These are phyloP conservation scores for Erpobdella octoculata DNA, from an alignment of 2,888 invertebrate genomes.

Conservation along the genomic window DNA sequence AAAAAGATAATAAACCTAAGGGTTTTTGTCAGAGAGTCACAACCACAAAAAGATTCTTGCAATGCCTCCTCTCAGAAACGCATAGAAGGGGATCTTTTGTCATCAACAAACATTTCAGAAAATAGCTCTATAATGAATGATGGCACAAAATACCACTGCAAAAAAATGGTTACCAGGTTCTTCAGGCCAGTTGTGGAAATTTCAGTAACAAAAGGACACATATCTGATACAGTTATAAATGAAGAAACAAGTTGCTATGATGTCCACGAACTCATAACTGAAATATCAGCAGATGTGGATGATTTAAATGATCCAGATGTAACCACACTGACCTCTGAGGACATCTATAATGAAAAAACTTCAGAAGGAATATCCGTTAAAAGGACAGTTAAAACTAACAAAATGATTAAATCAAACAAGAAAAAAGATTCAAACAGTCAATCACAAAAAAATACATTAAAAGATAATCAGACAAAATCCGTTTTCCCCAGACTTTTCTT, in stretches of 20 bases:
- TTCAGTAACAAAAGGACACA: constrained; percentile 19
- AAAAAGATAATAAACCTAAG: constrained; percentile 29
- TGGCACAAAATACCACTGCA: constrained; percentile 22
- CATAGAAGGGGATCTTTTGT: constrained; percentile 29
- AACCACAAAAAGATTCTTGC: background rate
- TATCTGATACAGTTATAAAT: constrained; percentile 16
- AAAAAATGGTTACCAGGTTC: constrained; percentile 23
- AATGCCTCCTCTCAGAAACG: constrained; percentile 2
- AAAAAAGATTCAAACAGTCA: too few relatives aligned
- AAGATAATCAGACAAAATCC: background rate
- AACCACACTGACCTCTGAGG: constrained; percentile 13
- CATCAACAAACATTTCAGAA: constrained; percentile 15
- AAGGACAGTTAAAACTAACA: constrained; percentile 12
- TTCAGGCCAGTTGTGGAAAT: constrained; percentile 30
- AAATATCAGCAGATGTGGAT: constrained; percentile 24
- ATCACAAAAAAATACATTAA: background rate
- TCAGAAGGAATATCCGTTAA: constrained; percentile 20
- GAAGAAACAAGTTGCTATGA: constrained; percentile 24
- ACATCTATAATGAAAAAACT: constrained; percentile 21
- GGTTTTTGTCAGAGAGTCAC: constrained; percentile 16
- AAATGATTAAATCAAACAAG: background rate
- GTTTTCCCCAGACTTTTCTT: constrained; percentile 21
- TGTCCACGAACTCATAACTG: constrained; percentile 24
- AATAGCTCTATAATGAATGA: constrained; percentile 15
- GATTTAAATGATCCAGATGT: constrained; percentile 18